Evolutionary conservation across 2,888 invertebrate genomes (phyloP).

Genomic region (Sphaeridia pumilis): DNA sequence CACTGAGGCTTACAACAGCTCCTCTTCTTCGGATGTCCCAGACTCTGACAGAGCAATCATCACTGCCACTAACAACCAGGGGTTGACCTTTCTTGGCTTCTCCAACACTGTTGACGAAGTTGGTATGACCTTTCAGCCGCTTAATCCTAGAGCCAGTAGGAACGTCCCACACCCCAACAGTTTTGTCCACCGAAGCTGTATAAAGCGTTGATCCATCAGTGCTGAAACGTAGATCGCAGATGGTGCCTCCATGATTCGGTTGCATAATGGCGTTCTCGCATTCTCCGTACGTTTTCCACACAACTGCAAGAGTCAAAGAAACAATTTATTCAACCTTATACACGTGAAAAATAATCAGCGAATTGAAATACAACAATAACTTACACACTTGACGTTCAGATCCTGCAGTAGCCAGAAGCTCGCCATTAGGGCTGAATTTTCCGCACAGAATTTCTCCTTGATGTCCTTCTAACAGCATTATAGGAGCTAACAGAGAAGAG

Average conservation of each 20-base stretch:
- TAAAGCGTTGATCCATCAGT: slow-evolving; percentile 60
- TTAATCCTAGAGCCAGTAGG: slow-evolving; percentile 76
- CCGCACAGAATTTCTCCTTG: slow-evolving; percentile 88
- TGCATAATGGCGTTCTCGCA: slow-evolving; percentile 93
- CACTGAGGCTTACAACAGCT: slow-evolving; percentile 52
- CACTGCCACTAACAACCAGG: slow-evolving; percentile 81
- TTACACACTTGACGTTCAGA: slow-evolving; percentile 91
- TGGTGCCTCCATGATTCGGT: slow-evolving; percentile 75
- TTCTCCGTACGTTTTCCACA: slow-evolving; percentile 97
- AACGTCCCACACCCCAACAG: slow-evolving; percentile 90
- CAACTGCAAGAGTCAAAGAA: slow-evolving; percentile 39
- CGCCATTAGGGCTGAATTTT: slow-evolving; percentile 93
- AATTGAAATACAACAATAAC: slow-evolving; percentile 39
- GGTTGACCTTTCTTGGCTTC: slow-evolving; percentile 76
- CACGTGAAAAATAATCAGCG: neutral
- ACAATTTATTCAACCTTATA: slow-evolving; percentile 14
- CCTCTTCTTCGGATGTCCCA: slow-evolving; percentile 52
- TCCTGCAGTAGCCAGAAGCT: slow-evolving; percentile 84
- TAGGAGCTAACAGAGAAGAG: slow-evolving; percentile 78
- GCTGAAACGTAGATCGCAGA: slow-evolving; percentile 32
- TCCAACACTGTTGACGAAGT: slow-evolving; percentile 50
- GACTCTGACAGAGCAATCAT: slow-evolving; percentile 83
- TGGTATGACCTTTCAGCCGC: slow-evolving; percentile 62
- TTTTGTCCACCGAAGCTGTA: slow-evolving; percentile 88
- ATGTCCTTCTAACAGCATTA: slow-evolving; percentile 92